These are phyloP conservation scores for Crocallis elinguaria DNA, from an alignment of 2,888 invertebrate genomes.

Conservation along the genomic window DNA sequence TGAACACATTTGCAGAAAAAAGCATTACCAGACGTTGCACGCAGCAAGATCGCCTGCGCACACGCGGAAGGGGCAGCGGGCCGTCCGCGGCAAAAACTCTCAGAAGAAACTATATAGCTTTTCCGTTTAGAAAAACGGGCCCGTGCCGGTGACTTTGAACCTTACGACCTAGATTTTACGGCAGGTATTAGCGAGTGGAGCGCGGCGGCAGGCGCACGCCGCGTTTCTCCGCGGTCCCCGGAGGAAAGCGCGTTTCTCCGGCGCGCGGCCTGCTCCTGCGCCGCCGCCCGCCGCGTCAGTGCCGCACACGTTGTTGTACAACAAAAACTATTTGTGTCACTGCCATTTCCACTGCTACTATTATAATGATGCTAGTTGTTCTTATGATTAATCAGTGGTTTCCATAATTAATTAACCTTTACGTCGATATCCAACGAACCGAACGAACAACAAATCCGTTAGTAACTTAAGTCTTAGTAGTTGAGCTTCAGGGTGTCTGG, in stretches of 20 bases:
- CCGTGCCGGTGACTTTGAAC: not conserved
- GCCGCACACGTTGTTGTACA: too few species aligned
- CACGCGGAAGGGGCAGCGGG: conserved; percentile 6
- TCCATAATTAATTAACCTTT: too few species aligned
- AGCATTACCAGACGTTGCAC: conserved; percentile 6
- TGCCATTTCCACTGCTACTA: too few species aligned
- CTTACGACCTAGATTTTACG: conserved; percentile 4
- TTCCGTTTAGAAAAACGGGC: conserved; percentile 3
- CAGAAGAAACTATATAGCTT: conserved; percentile 6
- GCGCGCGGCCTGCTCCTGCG: conserved; percentile 3
- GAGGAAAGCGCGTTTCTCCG: conserved; percentile 29
- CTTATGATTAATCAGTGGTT: too few species aligned
- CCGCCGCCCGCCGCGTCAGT: not conserved
- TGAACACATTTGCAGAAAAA: conserved; percentile 4
- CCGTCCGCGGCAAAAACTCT: conserved; percentile 18
- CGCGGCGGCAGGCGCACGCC: not conserved
- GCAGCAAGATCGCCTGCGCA: not conserved
- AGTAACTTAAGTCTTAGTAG: too few species aligned
- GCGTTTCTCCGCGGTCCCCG: conserved; percentile 24
- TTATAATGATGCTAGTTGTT: too few species aligned
- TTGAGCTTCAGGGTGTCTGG: too few species aligned
- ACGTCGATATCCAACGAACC: too few species aligned
- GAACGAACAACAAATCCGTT: too few species aligned
- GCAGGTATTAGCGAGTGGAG: not conserved
- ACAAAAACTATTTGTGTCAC: conserved; percentile 10